Conservation (phyloP, 2,113 vertebrate species). For the Engraulis encrasicolus region DNA sequence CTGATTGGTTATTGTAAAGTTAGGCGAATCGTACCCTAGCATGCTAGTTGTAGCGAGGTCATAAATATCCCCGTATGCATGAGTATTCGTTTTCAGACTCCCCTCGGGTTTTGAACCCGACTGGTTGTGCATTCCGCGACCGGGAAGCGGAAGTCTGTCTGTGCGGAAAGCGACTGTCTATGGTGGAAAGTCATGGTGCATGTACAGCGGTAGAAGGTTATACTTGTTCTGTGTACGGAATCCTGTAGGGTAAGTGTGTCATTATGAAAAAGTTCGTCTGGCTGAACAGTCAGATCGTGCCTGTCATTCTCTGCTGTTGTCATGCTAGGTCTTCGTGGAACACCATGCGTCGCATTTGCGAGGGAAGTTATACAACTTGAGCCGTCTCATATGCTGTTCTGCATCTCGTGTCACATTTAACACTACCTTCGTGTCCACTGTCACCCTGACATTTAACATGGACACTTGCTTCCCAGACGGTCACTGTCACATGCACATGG, state of each 20-base stretch:
- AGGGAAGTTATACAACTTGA: constrained; percentile 32
- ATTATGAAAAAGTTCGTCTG: constrained; percentile 19
- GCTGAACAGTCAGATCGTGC: not conserved
- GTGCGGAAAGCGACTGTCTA: constrained; percentile 51
- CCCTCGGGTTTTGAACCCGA: not conserved
- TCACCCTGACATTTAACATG: not conserved
- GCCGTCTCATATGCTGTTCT: constrained; percentile 17
- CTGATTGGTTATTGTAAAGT: not conserved
- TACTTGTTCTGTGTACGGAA: constrained; percentile 53
- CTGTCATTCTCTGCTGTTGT: not conserved
- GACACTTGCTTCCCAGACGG: not conserved
- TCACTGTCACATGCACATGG: not conserved
- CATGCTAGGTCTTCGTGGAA: not conserved
- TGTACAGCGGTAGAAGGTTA: constrained; percentile 76
- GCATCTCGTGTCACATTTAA: constrained; percentile 35
- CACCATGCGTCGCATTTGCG: not conserved
- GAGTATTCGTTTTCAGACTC: not conserved
- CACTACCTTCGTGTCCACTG: constrained; percentile 37
- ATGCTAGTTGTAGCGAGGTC: not conserved
- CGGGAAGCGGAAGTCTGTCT: constrained; percentile 77
- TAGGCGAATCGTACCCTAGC: not conserved
- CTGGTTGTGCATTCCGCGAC: constrained; percentile 60
- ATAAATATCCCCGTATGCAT: not conserved
- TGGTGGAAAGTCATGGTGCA: constrained; percentile 65
- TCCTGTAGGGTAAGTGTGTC: constrained; percentile 64